Evolutionary conservation across 1,140 invertebrate genomes (phyloP), one percentile per base, ranked within the genome.

Genomic region (Varroa destructor): DNA sequence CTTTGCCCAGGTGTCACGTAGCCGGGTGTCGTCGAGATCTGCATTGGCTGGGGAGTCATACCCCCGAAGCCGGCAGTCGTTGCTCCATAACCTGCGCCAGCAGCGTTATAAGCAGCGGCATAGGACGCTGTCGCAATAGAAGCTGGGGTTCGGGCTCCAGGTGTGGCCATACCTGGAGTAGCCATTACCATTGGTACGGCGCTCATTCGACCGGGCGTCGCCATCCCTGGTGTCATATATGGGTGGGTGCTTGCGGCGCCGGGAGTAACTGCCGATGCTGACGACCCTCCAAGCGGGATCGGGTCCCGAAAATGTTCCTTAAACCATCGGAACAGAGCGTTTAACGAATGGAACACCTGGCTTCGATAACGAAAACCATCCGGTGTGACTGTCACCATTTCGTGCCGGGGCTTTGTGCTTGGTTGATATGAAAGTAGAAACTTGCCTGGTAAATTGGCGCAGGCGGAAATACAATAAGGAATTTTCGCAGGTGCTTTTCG

Each of bases 281-380:
- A 51, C 46, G 46, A 51, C 8, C 46, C 46, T 51, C 46, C 46
- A 51, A 51, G 3, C 14, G 90, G 90, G 67, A 91, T 85, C 0
- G 91, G 88, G 77, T 97, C 92, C 70, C 90, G 82, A 82, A 94
- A 98, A 78, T 99, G 93, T 79, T 94, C 90, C 78, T 99, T 99
- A 79, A 98, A 99, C 93, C 94, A 99, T 71, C 89, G 86, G 74
- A 99, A 85, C 6, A 98, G 78, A 1, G 87, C 85, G 71, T 86
- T 87, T 0, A 98, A 81, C 0, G 88, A 87, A 72, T 88, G 86
- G 79, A 98, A 97, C 76, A 88, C 86, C 78, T 93, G 88, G 71
- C 87, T 85, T 46, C 96, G 83, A 79, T 94, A 99, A 67, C 88
- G 85, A 77, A 94, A 92, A 14, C 96, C 97, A 73, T 97, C 91